Evolutionary conservation across 2,113 vertebrate genomes (phyloP).

Genomic region (Xiphias gladius): DNA sequence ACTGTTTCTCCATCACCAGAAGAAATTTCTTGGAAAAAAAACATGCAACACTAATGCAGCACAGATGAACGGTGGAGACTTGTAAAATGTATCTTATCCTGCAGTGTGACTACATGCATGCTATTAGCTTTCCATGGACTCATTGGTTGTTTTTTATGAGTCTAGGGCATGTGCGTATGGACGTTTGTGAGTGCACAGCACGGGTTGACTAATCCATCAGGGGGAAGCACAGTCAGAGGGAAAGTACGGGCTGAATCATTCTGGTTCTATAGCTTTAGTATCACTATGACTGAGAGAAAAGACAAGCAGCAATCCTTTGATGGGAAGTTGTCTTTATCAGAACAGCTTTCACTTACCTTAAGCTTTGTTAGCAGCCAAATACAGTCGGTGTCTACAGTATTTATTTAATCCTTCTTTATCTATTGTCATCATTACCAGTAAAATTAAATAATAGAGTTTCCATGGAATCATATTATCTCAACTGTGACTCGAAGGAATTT

Average conservation of each 20-base stretch:
- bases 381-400: neutral
- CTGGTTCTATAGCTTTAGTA: slow-evolving; percentile 16
- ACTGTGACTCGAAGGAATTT: slow-evolving; percentile 43
- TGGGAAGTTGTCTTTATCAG: slow-evolving; percentile 38
- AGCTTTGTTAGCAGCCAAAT: neutral
- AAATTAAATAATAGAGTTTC: slow-evolving; percentile 34
- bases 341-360: neutral
- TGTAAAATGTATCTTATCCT: neutral
- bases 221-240: slow-evolving; percentile 29
- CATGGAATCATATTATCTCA: slow-evolving; percentile 38
- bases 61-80: slow-evolving; percentile 15
- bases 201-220: neutral
- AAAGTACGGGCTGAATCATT: slow-evolving; percentile 55
- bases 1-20: neutral
- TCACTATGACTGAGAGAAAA: slow-evolving; percentile 47
- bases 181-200: neutral
- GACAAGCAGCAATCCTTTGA: slow-evolving; percentile 9
- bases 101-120: neutral
- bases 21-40: neutral
- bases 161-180: neutral
- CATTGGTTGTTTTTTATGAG: neutral
- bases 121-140: slow-evolving; percentile 23
- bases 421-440: neutral
- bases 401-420: neutral
- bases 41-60: neutral